Base-by-base conservation (phyloP, 2,113 vertebrate genomes). In the Proteles cristata region DNA sequence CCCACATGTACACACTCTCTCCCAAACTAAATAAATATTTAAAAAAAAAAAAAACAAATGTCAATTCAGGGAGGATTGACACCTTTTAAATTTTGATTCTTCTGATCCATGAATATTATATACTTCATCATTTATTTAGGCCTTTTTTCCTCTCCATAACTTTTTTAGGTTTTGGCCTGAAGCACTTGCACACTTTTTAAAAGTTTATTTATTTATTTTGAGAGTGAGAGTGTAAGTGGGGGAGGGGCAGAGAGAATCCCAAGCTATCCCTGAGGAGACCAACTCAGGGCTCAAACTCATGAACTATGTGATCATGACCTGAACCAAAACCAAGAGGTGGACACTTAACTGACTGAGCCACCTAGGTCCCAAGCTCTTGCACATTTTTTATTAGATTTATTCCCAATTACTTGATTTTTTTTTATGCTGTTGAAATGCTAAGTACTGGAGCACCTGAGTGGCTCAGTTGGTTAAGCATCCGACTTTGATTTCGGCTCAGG, bases 361-460 rank as follows among this genome's bases (percentile, higher is more conserved):
- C 21, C 58, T 61, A 61, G 21, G 21, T 48, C 68, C 83, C 79
- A 19, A 88, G 45, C 8, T 77, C n/a, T 71, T 71, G 8, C 39
- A 55, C 2, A 88, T 39, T 69, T 84, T 97, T 91, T 48, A 39
- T 88, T 87, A 71, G 26, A 77, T 71, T n/a, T 93, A 96, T 88
- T 91, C 63, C 53, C 77, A 55, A 58, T 6, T 48, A 66, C 4
- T 92, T 93, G 25, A 5, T 28, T 66, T 74, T 90, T 63, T 9
- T 90, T 63, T 9, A 81, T 95, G 35, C n/a, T 76, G 7, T 94
- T 83, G 1, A 71, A 65, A 93, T 55, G 11, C 43, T 88, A 84
- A 71, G 50, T 83, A 14, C 25, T 74, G 12, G 48, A 12, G 48
- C 1, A 12, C 48, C 48, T 50, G 48, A 2, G 48, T 50, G 48